A percentile compares a stretch with the other conserved stretches of the same genome.
Conservation (phyloP, 2,797 vertebrate genomes). For the Pyrocephalus nanus region DNA sequence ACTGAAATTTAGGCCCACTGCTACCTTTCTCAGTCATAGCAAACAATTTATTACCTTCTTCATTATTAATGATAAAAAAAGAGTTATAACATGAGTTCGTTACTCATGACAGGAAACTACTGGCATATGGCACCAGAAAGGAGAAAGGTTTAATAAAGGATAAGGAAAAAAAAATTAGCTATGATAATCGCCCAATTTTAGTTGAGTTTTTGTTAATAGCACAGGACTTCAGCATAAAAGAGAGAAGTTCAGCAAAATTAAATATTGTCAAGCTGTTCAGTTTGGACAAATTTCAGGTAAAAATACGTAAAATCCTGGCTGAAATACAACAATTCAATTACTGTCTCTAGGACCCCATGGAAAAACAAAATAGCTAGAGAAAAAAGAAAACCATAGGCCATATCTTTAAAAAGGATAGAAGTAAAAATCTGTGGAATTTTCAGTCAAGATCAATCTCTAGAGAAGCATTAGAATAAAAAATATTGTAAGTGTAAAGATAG, state of each 20-base stretch:
- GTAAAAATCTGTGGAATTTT: not conserved
- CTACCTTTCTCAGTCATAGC: not conserved
- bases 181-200: fast-evolving
- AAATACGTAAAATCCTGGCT: not conserved
- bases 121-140: not conserved
- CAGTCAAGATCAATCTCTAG: too few species aligned
- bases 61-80: not conserved
- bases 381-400: fast-evolving
- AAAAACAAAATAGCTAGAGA: not conserved
- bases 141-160: not conserved
- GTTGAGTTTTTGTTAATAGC: not conserved
- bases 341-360: not conserved
- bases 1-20: not conserved
- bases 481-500: not conserved
- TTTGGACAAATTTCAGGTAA: not conserved
- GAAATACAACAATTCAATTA: not conserved
- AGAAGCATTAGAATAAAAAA: not conserved
- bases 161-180: not conserved
- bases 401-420: not conserved
- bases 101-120: not conserved
- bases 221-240: not conserved
- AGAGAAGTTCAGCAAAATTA: not conserved
- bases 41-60: not conserved
- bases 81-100: not conserved
- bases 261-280: not conserved